A percentile compares a stretch with the other conserved stretches of the same genome.
Conservation (phyloP, 2,113 vertebrate genomes). For the Puffinus mauretanicus region DNA sequence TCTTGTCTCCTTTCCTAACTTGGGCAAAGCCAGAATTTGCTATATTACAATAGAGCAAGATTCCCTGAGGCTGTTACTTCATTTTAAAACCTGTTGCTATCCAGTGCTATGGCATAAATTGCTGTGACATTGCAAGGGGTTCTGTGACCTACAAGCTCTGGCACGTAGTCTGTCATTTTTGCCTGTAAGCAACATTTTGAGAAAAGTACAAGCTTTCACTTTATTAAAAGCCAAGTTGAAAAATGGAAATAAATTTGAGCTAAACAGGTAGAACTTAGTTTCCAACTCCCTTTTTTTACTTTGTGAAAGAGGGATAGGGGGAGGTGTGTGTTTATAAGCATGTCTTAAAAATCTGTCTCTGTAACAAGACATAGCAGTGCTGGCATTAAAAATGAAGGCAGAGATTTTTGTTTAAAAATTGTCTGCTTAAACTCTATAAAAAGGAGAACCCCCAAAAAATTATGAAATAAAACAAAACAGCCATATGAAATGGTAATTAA, state of each 20-base stretch:
- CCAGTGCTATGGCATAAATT: not conserved
- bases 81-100: not conserved
- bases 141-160: not conserved
- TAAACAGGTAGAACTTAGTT: not conserved
- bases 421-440: not conserved
- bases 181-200: not conserved
- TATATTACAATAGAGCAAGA: not conserved
- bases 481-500: not conserved
- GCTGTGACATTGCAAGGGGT: not conserved
- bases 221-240: not conserved
- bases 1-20: not conserved
- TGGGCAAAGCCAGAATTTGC: not conserved
- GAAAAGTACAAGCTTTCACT: not conserved
- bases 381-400: not conserved
- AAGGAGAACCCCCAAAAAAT: not conserved
- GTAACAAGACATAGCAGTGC: not conserved
- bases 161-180: not conserved
- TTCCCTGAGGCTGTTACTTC: not conserved
- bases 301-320: not conserved
- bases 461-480: not conserved
- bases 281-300: not conserved
- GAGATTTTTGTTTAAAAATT: not conserved
- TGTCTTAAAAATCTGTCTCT: not conserved
- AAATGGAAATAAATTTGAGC: not conserved
- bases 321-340: fast-evolving